Evolutionary conservation across 1,140 invertebrate genomes (phyloP), one percentile per base, ranked within the genome.

Genomic region (Leptopilina boulardi): DNA sequence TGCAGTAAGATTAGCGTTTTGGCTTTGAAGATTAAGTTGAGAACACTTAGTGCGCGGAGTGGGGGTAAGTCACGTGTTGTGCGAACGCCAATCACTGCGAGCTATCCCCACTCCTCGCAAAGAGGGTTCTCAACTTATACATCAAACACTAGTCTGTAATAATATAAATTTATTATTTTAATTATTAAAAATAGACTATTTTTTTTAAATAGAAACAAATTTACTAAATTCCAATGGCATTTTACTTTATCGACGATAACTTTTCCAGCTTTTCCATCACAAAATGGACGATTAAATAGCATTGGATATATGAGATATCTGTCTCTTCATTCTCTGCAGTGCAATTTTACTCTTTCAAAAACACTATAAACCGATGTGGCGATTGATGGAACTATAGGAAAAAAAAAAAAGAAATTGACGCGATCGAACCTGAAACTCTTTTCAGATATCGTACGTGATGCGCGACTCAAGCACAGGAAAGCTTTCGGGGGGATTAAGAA

Each of bases 401-500:
- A 34, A 34, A 34, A 34, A 38, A 38, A 6, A 18, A 3, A 19
- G 59, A 23, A 34, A 66, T 66, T 66, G 59, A 66, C 59, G 59
- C 59, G 23, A 66, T 66, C 26, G 59, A 66, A 30, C 13, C 59
- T 66, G 59, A 66, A 66, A 66, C 59, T 66, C 59, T 66, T 66
- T 30, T 30, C 59, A 66, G 59, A 66, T 66, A 66, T 66, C 59
- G 59, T 66, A 66, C 59, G 59, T 66, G 59, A 30, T 30, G 85
- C 85, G 87, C 87, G 84, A 87, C 83, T 89, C 87, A 89, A 89
- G 87, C 88, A 87, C 85, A 83, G 86, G 85, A 88, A 83, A 89
- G 87, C 87, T 79, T 71, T 85, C 85, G 77, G 80, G 80, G 77
- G 80, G 59, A 30, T 66, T 66, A 66, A 66, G 59, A 80, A 81